Evolutionary conservation across 2,797 vertebrate species (phyloP).

Genomic region (Megaceryle alcyon): DNA sequence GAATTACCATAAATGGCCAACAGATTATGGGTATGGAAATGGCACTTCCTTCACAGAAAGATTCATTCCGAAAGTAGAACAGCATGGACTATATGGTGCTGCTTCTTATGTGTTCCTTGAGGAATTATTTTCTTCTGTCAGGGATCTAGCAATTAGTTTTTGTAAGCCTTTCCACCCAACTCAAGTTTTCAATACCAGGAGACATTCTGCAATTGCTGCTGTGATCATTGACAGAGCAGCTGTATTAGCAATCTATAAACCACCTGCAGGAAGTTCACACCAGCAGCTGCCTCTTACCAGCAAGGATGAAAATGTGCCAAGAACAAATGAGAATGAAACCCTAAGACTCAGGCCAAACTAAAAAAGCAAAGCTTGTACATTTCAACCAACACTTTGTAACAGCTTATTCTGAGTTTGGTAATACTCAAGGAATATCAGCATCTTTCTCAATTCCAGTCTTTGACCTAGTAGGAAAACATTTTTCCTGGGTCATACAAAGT

Average conservation of each 20-base stretch:
- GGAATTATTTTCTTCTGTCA: neutral
- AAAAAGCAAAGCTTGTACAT: neutral
- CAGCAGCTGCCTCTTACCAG: neutral
- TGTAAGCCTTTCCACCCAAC: neutral
- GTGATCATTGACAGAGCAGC: neutral
- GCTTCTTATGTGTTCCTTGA: neutral
- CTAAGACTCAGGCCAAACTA: neutral
- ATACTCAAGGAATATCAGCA: neutral
- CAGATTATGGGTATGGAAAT: neutral
- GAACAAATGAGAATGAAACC: neutral
- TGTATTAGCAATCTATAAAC: neutral
- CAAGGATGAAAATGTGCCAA: neutral
- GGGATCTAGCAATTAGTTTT: neutral
- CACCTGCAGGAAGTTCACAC: neutral
- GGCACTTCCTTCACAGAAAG: neutral
- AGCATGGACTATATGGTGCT: neutral
- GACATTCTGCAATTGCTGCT: neutral
- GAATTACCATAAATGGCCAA: neutral
- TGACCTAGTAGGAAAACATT: neutral
- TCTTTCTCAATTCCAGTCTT: neutral
- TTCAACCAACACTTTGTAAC: neutral
- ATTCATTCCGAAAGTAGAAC: neutral
- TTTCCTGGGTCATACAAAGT: neutral
- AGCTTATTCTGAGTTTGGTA: neutral
- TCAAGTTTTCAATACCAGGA: neutral